Evolutionary conservation across 2,888 invertebrate genomes (phyloP).

Genomic region (Lysandra bellargus): DNA sequence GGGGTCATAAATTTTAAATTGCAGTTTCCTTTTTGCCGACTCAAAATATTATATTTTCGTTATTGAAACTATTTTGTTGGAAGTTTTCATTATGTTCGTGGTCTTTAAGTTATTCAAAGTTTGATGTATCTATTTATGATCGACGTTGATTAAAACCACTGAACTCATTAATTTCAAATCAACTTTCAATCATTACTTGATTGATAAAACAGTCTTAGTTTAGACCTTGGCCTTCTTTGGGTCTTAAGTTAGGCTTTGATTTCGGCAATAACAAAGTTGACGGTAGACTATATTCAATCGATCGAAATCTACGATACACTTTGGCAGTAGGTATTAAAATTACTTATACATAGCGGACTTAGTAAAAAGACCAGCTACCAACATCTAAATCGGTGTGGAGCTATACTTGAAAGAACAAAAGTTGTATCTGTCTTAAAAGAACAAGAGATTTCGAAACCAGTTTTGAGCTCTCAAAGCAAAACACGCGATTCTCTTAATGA

Average conservation of each 20-base stretch:
- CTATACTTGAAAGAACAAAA: too few relatives aligned
- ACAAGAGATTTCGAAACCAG: not conserved
- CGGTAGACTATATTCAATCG: not conserved
- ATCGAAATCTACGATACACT: not conserved
- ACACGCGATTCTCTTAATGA: not conserved
- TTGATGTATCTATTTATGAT: not conserved
- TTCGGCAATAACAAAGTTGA: not conserved
- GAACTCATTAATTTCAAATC: not conserved
- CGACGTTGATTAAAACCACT: not conserved
- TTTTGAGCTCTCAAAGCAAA: not conserved
- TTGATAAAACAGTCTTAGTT: not conserved
- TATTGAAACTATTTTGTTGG: too few relatives aligned
- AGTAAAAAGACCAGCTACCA: too few relatives aligned
- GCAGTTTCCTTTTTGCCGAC: too few relatives aligned
- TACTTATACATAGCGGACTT: too few relatives aligned
- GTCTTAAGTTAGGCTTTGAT: not conserved
- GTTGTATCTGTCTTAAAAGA: not conserved
- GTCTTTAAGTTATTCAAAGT: not conserved
- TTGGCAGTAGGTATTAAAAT: too few relatives aligned
- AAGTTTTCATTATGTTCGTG: not conserved
- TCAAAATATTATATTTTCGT: too few relatives aligned
- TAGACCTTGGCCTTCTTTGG: not conserved
- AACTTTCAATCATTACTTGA: not conserved
- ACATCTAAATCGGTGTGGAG: too few relatives aligned
- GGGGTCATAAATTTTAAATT: too few relatives aligned